Base-by-base conservation (phyloP, 2,113 vertebrate genomes). In the Australoheros scitulus region DNA sequence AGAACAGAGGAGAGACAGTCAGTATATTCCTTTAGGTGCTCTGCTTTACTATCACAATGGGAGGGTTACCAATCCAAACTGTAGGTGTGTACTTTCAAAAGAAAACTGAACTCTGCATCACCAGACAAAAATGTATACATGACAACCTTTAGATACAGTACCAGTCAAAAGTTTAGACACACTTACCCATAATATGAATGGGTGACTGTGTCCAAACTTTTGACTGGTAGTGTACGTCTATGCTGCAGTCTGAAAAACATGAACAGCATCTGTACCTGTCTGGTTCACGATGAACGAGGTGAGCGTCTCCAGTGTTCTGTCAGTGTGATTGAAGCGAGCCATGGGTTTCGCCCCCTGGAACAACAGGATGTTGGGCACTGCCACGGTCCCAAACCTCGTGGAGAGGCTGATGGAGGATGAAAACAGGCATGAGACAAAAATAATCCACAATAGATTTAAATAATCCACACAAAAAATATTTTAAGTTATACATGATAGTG, bases 311-410 rank as follows among this genome's bases (percentile, higher is more conserved):
- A 99, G 78, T 0, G 97, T 99, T 81, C 98, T 92, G 64, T 99
- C 98, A 1, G 98, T 99, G 68, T 99, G 98, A 90, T 99, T 99
- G 94, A 99, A 99, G 55, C 98, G 96, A 78, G 98, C 98, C 97
- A 99, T 98, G 2, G 98, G 98, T 86, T 99, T 99, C 70, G 96
- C 97, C 59, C 98, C 98, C 96, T 99, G 98, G 92, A 99, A 99
- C 86, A 99, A 93, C 32, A 99, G 96, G 59, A 99, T 99, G 85
- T 99, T 99, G 7, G 98, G 98, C 56, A 99, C 98, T 11, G 98
- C 98, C 55, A 99, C 98, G 0, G 98, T 99, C 79, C 98, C 98
- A 93, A 99, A 99, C 80, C 98, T 95, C 0, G 98, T 99, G 20
- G 98, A 99, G 50, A 99, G 96, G 84, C 98, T 99, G 87, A 29